Conservation (phyloP, 2,113 vertebrate genomes). For the Falcunculus frontatus region DNA sequence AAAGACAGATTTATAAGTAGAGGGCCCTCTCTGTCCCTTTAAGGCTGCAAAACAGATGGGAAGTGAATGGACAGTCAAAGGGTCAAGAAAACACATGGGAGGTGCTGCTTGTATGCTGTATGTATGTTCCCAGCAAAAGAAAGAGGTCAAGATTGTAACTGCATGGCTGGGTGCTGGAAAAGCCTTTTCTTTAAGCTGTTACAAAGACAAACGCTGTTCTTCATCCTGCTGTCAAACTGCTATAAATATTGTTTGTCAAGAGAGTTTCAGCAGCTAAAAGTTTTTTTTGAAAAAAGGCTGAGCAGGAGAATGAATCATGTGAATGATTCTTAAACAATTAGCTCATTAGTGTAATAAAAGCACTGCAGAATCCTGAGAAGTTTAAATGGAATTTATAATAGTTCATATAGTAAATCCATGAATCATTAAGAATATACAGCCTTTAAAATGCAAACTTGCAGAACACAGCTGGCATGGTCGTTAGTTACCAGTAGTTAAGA, state of each 20-base stretch:
- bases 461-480: neutral
- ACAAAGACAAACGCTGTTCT: slow-evolving; percentile 74
- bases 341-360: slow-evolving; percentile 64
- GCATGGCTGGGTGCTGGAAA: slow-evolving; percentile 73
- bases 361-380: neutral
- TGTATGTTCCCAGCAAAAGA: slow-evolving; percentile 72
- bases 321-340: slow-evolving; percentile 67
- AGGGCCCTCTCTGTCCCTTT: slow-evolving; percentile 72
- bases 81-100: slow-evolving; percentile 76
- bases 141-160: slow-evolving; percentile 78
- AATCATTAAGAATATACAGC: neutral
- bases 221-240: slow-evolving; percentile 70
- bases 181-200: slow-evolving; percentile 72
- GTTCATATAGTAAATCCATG: neutral
- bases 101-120: slow-evolving; percentile 65
- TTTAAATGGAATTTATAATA: slow-evolving; percentile 28
- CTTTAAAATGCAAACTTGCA: slow-evolving; percentile 16
- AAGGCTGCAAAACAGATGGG: slow-evolving; percentile 80
- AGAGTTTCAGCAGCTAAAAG: slow-evolving; percentile 45
- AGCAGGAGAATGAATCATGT: slow-evolving; percentile 48
- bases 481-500: neutral
- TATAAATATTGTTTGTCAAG: slow-evolving; percentile 76
- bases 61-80: slow-evolving; percentile 77
- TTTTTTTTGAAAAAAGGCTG: neutral
- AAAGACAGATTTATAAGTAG: slow-evolving; percentile 79